A percentile compares a stretch with the other conserved stretches of the same genome.
These are phyloP conservation scores for Myopa testacea DNA, from an alignment of 2,888 invertebrate species.

Conservation along the genomic window DNA sequence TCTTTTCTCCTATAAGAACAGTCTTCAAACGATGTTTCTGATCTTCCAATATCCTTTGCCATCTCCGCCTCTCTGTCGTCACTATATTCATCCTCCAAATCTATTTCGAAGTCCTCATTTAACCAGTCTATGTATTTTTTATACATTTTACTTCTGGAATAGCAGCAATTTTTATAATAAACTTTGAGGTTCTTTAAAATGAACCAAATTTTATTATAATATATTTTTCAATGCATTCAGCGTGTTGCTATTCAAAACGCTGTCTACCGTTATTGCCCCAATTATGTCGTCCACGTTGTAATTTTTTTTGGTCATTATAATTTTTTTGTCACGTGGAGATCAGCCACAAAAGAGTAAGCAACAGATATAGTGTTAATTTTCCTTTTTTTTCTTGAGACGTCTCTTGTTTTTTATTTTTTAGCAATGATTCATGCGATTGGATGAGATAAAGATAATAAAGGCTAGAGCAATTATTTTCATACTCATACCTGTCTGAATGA, in stretches of 20 bases:
- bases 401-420: too few species aligned
- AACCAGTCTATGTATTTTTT: constrained; percentile 4
- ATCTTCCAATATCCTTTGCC: not conserved
- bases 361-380: too few species aligned
- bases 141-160: not conserved
- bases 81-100: constrained; percentile 2
- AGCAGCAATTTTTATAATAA: not conserved
- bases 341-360: too few species aligned
- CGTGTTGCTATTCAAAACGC: not conserved
- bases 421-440: too few species aligned
- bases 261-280: too few species aligned
- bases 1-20: not conserved
- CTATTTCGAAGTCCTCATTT: not conserved
- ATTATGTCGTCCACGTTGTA: too few species aligned
- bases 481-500: too few species aligned
- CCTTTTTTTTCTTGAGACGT: too few species aligned
- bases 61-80: not conserved
- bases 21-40: not conserved
- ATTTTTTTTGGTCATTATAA: too few species aligned
- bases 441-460: too few species aligned
- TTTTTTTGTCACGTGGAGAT: too few species aligned
- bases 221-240: not conserved
- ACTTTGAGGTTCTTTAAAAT: not conserved
- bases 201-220: not conserved
- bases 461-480: too few species aligned